These are phyloP conservation scores for Lasioglossum malachurum DNA, from an alignment of 2,888 invertebrate species.

Conservation along the genomic window DNA sequence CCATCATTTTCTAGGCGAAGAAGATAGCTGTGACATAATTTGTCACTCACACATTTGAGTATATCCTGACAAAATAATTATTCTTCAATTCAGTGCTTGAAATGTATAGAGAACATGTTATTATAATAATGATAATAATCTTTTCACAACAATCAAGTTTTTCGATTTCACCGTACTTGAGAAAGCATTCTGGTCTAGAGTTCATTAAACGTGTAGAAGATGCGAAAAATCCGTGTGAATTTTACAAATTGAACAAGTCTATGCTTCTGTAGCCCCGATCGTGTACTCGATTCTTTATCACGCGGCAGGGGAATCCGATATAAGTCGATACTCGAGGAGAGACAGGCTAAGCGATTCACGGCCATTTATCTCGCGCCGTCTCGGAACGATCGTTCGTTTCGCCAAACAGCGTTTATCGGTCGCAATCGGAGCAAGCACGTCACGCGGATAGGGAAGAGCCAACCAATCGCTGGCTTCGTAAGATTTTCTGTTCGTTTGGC, in stretches of 20 bases:
- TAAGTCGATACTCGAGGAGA: background rate
- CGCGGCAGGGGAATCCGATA: background rate
- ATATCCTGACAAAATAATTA: too few relatives aligned
- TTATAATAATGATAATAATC: too few relatives aligned
- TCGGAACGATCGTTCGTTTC: slow-evolving; percentile 2
- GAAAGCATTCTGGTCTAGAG: too few relatives aligned
- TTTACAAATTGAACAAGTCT: background rate
- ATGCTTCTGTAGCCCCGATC: background rate
- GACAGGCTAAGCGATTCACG: background rate
- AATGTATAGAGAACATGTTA: too few relatives aligned
- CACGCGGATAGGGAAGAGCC: slow-evolving; percentile 31
- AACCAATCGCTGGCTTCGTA: background rate
- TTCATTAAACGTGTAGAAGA: too few relatives aligned
- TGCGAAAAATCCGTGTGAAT: too few relatives aligned
- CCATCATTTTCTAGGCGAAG: too few relatives aligned
- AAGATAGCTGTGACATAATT: too few relatives aligned
- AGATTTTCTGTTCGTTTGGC: background rate
- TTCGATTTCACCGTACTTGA: too few relatives aligned
- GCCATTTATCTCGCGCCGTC: background rate
- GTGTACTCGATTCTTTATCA: background rate
- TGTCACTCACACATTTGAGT: too few relatives aligned
- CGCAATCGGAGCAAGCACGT: slow-evolving; percentile 17
- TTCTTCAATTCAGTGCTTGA: too few relatives aligned
- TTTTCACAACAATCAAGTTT: too few relatives aligned
- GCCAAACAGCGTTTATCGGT: slow-evolving; percentile 14